Conservation (phyloP, 2,888 invertebrate genomes). For the Acanthoscelides obtectus region DNA sequence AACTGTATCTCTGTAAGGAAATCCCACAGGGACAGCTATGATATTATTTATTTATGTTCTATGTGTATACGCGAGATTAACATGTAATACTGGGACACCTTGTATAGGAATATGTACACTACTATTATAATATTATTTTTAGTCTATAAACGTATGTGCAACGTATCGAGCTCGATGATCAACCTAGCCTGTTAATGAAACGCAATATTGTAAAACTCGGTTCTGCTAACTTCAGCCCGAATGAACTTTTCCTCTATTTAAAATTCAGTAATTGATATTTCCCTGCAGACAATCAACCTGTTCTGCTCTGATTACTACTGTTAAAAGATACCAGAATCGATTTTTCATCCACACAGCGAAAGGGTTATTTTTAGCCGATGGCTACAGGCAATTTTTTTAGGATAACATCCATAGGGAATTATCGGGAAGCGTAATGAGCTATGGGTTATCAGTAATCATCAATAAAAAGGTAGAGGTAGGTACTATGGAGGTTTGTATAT, state of each 20-base stretch:
- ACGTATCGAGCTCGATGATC: too few species aligned
- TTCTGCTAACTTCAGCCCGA: not conserved
- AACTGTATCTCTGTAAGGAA: too few species aligned
- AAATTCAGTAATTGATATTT: not conserved
- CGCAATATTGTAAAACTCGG: not conserved
- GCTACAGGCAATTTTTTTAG: not conserved
- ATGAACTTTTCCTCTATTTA: not conserved
- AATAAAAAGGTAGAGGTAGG: too few species aligned
- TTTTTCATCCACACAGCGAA: not conserved
- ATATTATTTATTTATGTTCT: too few species aligned
- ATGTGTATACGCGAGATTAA: too few species aligned
- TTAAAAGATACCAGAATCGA: not conserved
- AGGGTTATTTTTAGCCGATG: not conserved
- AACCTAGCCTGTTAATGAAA: not conserved
- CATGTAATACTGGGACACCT: too few species aligned
- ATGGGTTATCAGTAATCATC: not conserved
- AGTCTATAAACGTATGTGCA: too few species aligned
- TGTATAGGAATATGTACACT: too few species aligned
- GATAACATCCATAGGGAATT: not conserved
- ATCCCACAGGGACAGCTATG: too few species aligned
- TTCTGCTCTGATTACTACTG: not conserved
- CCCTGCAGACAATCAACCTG: not conserved
- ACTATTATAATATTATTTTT: too few species aligned
- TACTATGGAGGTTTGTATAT: too few species aligned
- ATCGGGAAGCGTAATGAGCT: not conserved